phyloP scores from a whole-genome alignment of 1,140 invertebrate genomes.

The Coptotermes formosanus region DNA sequence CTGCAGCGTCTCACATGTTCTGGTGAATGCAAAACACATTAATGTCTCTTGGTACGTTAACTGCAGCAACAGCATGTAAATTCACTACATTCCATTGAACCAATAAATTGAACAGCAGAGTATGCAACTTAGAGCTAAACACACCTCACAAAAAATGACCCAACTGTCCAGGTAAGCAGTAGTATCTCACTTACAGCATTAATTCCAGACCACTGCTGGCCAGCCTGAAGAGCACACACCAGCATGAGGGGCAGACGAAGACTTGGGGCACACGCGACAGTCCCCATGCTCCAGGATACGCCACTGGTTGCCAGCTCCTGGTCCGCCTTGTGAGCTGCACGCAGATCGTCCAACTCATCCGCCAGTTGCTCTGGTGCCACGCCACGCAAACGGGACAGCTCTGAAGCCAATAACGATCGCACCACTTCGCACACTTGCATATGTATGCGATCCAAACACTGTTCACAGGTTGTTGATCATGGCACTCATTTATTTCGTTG shows the following conservation, averaged over 20 bases:
- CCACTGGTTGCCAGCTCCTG: conserved; percentile 39
- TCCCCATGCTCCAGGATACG: conserved; percentile 53
- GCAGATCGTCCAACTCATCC: conserved; percentile 52
- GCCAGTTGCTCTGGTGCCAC: conserved; percentile 47
- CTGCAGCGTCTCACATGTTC: no score
- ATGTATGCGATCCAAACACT: conserved; percentile 15
- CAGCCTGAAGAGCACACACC: conserved; percentile 70
- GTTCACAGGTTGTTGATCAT: conserved; percentile 15
- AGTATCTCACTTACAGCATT: conserved; percentile 66
- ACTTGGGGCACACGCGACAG: conserved; percentile 53
- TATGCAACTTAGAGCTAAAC: no score
- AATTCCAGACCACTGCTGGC: conserved; percentile 83
- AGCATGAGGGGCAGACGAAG: conserved; percentile 68
- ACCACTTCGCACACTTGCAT: conserved; percentile 14
- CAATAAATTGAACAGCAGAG: no score
- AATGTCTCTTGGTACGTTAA: no score
- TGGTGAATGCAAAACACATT: no score
- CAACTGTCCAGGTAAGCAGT: no score
- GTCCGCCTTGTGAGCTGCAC: conserved; percentile 33
- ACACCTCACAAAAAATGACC: no score
- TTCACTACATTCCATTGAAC: no score
- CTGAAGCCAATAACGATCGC: conserved; percentile 43
- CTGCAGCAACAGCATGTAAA: no score
- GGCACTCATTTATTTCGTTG: not conserved
- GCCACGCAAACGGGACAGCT: conserved; percentile 54